Evolutionary conservation across 2,113 vertebrate species (phyloP).

Genomic region (Aldabrachelys gigantea): DNA sequence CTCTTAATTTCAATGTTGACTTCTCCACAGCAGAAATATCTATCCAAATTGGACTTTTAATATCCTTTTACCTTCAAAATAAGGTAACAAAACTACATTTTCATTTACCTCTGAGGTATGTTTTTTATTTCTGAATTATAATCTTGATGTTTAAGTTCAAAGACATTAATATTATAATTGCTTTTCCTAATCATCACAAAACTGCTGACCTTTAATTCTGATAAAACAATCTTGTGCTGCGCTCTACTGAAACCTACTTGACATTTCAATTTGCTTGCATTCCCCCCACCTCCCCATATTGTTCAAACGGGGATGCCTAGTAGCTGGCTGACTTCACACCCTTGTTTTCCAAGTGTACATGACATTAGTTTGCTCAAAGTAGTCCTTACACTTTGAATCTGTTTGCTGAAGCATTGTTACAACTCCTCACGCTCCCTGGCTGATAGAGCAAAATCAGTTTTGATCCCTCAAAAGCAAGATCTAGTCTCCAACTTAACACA

Average conservation of each 20-base stretch:
- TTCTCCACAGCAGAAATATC: neutral
- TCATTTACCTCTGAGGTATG: neutral
- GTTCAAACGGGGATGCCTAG: neutral
- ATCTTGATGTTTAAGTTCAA: neutral
- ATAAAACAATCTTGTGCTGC: neutral
- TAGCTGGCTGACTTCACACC: neutral
- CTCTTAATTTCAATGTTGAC: neutral
- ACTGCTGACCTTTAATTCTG: slow-evolving; percentile 4
- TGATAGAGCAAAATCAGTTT: slow-evolving; percentile 45
- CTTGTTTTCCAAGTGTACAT: neutral
- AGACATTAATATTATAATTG: neutral
- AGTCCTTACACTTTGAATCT: neutral
- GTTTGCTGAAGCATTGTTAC: slow-evolving; percentile 34
- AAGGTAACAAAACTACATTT: neutral
- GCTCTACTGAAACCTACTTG: neutral
- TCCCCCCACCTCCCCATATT: neutral
- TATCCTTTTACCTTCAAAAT: neutral
- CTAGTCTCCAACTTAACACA: slow-evolving; percentile 43
- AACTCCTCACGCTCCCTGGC: slow-evolving; percentile 17
- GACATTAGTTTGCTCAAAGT: slow-evolving; percentile 28
- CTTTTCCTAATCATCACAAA: neutral
- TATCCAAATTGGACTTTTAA: neutral
- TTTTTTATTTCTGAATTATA: neutral
- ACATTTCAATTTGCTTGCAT: neutral
- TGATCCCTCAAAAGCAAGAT: slow-evolving; percentile 65